phyloP scores from a whole-genome alignment of 2,113 vertebrate species.

The Circaetus cinerascens region DNA sequence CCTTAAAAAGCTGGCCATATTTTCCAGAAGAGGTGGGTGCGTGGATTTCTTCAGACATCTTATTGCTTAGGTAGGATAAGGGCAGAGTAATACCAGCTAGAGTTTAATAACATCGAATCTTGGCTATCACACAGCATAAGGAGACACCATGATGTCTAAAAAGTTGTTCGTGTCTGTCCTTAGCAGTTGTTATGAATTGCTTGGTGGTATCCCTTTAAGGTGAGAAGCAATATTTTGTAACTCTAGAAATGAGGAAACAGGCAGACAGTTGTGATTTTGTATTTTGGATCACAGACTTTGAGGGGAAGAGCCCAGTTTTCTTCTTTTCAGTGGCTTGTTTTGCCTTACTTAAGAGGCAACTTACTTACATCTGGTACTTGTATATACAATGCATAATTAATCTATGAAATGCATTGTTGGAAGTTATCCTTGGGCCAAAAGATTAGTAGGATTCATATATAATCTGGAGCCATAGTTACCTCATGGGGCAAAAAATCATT shows the following conservation, averaged over 20 bases:
- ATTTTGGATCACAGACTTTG: background rate
- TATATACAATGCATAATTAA: constrained; percentile 7
- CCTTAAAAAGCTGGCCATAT: background rate
- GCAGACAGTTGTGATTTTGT: background rate
- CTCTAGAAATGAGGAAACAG: background rate
- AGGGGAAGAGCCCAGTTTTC: background rate
- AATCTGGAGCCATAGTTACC: constrained; percentile 1
- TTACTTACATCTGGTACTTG: constrained; percentile 35
- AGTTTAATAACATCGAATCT: background rate
- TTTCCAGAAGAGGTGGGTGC: background rate
- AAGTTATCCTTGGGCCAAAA: constrained; percentile 37
- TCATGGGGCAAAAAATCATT: background rate
- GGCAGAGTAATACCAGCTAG: background rate
- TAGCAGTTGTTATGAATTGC: background rate
- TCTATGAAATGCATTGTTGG: constrained; percentile 4
- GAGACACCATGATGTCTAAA: background rate
- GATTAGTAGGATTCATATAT: constrained; percentile 22
- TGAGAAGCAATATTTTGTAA: background rate
- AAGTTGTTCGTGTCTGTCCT: background rate
- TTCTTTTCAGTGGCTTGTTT: background rate
- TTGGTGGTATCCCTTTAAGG: background rate
- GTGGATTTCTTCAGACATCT: background rate
- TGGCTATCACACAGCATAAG: background rate
- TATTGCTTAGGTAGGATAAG: background rate
- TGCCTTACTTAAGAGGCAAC: background rate